phyloP scores from a whole-genome alignment of 2,888 invertebrate genomes.

The Drosophila paucipuncta region DNA sequence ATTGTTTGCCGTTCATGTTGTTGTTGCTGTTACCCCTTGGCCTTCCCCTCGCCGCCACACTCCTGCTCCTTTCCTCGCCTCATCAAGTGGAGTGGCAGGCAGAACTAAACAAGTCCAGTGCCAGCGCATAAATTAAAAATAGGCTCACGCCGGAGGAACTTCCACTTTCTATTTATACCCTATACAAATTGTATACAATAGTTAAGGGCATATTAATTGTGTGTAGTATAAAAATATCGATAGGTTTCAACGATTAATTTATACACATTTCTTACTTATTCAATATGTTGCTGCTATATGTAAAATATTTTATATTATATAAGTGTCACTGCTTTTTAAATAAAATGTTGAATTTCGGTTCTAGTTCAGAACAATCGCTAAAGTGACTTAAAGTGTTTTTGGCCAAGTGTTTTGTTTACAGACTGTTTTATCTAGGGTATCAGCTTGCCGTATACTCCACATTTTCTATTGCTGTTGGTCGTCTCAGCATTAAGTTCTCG shows the following conservation, averaged over 20 bases:
- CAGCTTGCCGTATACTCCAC: background rate
- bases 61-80: background rate
- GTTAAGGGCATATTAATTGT: background rate
- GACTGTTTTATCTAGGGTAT: constrained; percentile 9
- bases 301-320: too few relatives aligned
- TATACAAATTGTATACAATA: background rate
- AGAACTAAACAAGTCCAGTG: constrained; percentile 71
- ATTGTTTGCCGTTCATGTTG: constrained; percentile 55
- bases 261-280: background rate
- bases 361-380: background rate
- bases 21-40: constrained; percentile 20
- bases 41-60: background rate
- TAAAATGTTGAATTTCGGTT: background rate
- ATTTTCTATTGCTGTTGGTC: constrained; percentile 2
- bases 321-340: background rate
- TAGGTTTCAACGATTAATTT: background rate
- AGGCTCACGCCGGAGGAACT: constrained; percentile 42
- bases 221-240: background rate
- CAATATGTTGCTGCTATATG: background rate
- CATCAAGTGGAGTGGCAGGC: constrained; percentile 43
- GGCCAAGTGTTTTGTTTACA: background rate
- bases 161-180: constrained; percentile 27
- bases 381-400: background rate
- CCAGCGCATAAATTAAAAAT: constrained; percentile 76
- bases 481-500: constrained; percentile 32